Conservation (phyloP, 2,113 vertebrate genomes). For the Epinephelus fuscoguttatus region DNA sequence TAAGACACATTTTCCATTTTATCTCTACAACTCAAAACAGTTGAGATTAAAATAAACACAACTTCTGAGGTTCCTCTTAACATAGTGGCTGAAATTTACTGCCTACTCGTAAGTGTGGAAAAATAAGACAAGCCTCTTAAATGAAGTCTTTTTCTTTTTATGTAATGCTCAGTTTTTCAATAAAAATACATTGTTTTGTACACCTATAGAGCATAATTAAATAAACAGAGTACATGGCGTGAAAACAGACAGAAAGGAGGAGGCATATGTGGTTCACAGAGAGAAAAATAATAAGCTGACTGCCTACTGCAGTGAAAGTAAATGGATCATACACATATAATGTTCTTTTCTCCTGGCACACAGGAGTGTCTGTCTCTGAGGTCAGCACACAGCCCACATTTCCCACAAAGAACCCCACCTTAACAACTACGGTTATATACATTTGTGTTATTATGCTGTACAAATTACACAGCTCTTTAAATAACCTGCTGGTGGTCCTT, state of each 20-base stretch:
- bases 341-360: conserved; percentile 51
- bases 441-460: conserved; percentile 52
- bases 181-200: conserved; percentile 46
- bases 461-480: conserved; percentile 52
- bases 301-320: conserved; percentile 16
- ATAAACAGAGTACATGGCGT: background rate
- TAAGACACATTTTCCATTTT: conserved; percentile 46
- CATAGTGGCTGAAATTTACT: background rate
- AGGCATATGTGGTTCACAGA: conserved; percentile 5
- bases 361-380: conserved; percentile 41
- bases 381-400: conserved; percentile 41
- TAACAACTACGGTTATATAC: conserved; percentile 43
- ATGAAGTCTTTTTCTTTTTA: conserved; percentile 32
- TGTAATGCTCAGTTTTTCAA: conserved; percentile 24
- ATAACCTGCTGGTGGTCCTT: conserved; percentile 34
- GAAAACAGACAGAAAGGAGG: conserved; percentile 20
- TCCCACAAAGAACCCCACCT: conserved; percentile 50
- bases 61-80: conserved; percentile 25
- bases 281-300: conserved; percentile 17
- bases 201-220: background rate
- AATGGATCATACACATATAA: conserved; percentile 23
- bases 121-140: conserved; percentile 29
- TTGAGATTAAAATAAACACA: conserved; percentile 48
- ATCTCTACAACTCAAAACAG: conserved; percentile 36
- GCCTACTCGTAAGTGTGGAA: conserved; percentile 22